Evolutionary conservation across 1,140 invertebrate genomes (phyloP), one percentile per base, ranked within the genome.

Genomic region (Pinna nobilis): DNA sequence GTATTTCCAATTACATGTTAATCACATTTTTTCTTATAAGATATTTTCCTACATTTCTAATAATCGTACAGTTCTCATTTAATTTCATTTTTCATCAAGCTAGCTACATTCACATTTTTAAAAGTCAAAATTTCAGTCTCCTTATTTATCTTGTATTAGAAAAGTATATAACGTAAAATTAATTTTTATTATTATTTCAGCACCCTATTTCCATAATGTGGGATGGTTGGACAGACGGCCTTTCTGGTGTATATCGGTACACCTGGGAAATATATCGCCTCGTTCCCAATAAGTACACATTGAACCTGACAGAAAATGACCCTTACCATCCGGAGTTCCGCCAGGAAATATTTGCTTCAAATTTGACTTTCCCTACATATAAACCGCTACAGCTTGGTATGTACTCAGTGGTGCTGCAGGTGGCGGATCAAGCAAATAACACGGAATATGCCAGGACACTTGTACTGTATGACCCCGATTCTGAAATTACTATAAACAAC

Each of bases 401-500:
- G 70, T 81, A 81, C 33, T 81, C 79, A 1, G 55, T 70, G 6
- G 60, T 78, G 1, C 37, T 81, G 30, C 66, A 74, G 33, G 74
- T 71, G 20, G 41, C 41, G 2, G 79, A 81, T 47, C 13, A 0
- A 7, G 79, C 74, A 18, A 78, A 78, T 33, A 81, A 81, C 57
- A 66, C 74, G 15, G 13, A 13, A 18, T 74, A 60, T 35, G 70
- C 57, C 5, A 44, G 78, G 44, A 41, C 41, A 1, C 23, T 80
- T 9, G 49, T 57, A 41, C 55, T 79, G 2, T 81, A 59, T 53
- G 76, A 78, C 35, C 9, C 32, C 32, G 41, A 44, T 13, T 70
- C 69, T 20, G 95, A 94, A 93, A 93, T 89, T 94, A 95, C 90
- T 94, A 94, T 90, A 93, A 95, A 37, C 18, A 2, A 15, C 15